Evolutionary conservation across 2,797 vertebrate species (phyloP), one percentile per base, ranked within the genome.

Genomic region (Thunnus albacares): DNA sequence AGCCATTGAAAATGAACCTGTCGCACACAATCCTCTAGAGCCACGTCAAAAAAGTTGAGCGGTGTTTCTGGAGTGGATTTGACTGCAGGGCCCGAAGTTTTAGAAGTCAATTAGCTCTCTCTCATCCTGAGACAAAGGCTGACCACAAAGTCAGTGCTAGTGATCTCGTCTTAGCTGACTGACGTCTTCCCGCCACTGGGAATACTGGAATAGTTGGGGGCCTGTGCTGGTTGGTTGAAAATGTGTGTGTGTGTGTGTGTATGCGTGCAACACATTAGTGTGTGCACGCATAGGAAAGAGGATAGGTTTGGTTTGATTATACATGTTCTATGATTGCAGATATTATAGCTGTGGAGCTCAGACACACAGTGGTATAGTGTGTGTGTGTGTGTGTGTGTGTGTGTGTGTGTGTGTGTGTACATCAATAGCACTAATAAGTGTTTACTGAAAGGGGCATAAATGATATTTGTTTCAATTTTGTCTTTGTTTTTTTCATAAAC

Each of bases 1-100:
- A 94, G 83, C 78, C 77, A 84, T 75, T 85, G 89, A 92, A 95
- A 95, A 94, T 95, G 85, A 95, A 94, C 93, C 94, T 96, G 95
- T 95, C 95, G 94, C 85, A 82, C 77, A 78, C 72, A 94, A 94
- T 93, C 89, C 94, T 94, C 94, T 77, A 84, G 95, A 93, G 94
- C 68, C 88, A 15, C 88, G 14, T 93, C 92, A 94, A 86, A 93
- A 87, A 87, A 80, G 81, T 87, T 89, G 67, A 86, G 79, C 60
- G 1, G 60, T 66, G 55, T 89, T 87, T 90, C 88, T 90, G 81
- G 87, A 93, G 87, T 90, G 87, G 69, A 93, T 94, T 87, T 94
- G 90, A 95, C 94, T 94, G 92, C 92, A 90, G 93, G 93, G 91
- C 91, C 86, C 68, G 22, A 92, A 93, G 91, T 92, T 94, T 91